Evolutionary conservation across 1,140 invertebrate species (phyloP), one percentile per base, ranked within the genome.

Genomic region (Zaprionus capensis): DNA sequence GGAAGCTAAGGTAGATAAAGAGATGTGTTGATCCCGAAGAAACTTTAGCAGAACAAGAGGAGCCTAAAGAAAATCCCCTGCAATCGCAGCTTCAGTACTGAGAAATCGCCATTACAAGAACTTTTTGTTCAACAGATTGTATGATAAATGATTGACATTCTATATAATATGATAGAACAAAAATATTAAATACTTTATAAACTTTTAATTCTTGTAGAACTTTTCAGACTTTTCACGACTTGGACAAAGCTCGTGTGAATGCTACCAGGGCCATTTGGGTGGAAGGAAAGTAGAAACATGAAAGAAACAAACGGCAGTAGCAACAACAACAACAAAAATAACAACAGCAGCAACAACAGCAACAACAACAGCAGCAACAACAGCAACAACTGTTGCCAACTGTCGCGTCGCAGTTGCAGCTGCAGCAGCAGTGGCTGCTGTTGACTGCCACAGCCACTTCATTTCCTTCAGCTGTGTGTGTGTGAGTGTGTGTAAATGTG

Each of bases 361-460:
- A 59, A 53, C 34, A 53, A 31, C 28, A 17, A 17, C 36, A 59
- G 12, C 17, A 59, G 28, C 22, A 61, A n/a, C 31, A 63, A 24
- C 58, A 55, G 53, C 76, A 65, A 46, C 65, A 78, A 65, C 46
- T 74, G 76, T 66, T 70, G 73, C 68, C 61, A 71, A 66, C 61
- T 67, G 59, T 66, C 36, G 61, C 64, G 53, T 61, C 49, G 58
- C 63, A 63, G 62, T 56, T 78, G 63, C 49, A 62, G 24, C 53
- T 68, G 53, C 53, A 57, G 61, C 41, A 5, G 28, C 34, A 28
- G 49, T 20, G 28, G 49, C 58, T 74, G 72, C 49, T 74, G 72
- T 58, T 70, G 72, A 70, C 79, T 71, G 70, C 80, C 72, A 78
- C 66, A 72, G 64, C 56, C 77, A 80, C 82, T 84, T 84, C 78